Base-by-base conservation (phyloP, 2,797 vertebrate genomes). In the Botia almorhae region DNA sequence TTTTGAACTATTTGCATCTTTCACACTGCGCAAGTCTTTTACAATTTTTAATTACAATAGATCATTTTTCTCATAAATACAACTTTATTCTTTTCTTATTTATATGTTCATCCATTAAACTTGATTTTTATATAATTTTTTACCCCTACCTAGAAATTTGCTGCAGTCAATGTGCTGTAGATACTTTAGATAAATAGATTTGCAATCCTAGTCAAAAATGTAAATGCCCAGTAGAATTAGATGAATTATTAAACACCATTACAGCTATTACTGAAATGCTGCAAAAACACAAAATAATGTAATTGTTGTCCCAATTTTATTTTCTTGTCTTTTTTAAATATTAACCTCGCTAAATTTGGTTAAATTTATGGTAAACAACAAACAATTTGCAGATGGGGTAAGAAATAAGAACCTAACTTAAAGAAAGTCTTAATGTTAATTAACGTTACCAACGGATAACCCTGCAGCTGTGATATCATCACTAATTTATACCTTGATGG, bases 401-500 rank as follows among this genome's bases (percentile, higher is more conserved):
- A 23, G 56, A 58, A 21, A 56, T n/a, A 55, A 7, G 16, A 56
- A 39, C 36, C 6, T 39, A 39, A 39, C 36, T 39, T 39, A 6
- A 39, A 39, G 6, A 39, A 39, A 39, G 36, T 39, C 36, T 51
- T 51, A 36, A 60, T 74, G 63, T 67, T 29, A 69, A 63, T 16
- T 4, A 11, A 26, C 17, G 55, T 36, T 17, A 79, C 26, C 58
- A 79, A 43, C 33, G 48, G 29, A 23, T 21, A 71, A 51, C 19
- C 10, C 33, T 16, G 50, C 46, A 46, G 21, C 65, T 23, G 39
- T 33, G 71, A 58, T 17, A n/a, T 58, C 23, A 60, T 68, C 72
- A 16, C 5, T 51, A 55, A 53, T 39, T 19, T 50, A 39, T 95
- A 98, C 97, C 96, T 97, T 96, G 84, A 93, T 86, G 81, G 95